Percentiles rank a stretch among this genome's conserved stretches.
phyloP scores from a whole-genome alignment of 2,113 vertebrate genomes.

The Numida meleagris region DNA sequence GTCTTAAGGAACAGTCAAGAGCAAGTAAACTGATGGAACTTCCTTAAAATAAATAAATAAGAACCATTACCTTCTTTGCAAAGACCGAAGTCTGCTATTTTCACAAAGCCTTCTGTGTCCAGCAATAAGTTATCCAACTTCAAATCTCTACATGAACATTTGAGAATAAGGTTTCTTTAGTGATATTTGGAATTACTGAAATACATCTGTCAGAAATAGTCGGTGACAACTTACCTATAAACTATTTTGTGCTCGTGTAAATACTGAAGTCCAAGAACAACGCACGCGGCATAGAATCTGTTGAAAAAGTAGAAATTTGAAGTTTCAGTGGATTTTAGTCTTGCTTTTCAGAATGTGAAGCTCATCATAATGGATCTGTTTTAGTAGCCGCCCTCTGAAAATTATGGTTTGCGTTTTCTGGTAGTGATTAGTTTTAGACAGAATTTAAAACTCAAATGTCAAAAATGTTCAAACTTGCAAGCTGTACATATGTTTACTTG shows the following conservation, averaged over 20 bases:
- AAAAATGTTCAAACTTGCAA: background rate
- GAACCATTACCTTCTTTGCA: conserved; percentile 94
- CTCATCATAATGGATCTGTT: background rate
- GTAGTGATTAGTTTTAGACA: background rate
- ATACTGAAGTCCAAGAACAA: conserved; percentile 96
- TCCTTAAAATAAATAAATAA: background rate
- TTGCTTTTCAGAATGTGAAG: background rate
- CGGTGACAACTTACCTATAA: conserved; percentile 87
- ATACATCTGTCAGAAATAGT: background rate
- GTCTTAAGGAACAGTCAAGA: background rate
- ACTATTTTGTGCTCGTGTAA: conserved; percentile 98
- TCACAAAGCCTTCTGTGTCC: conserved; percentile 98
- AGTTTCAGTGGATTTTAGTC: background rate
- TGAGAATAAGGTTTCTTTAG: conserved; percentile 29
- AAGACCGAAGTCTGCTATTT: conserved; percentile 98
- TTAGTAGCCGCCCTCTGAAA: background rate
- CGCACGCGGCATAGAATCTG: conserved; percentile 98
- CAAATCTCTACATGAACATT: conserved; percentile 86
- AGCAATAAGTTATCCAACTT: conserved; percentile 98
- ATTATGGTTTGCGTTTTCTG: background rate
- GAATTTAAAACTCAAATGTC: conserved; percentile 19
- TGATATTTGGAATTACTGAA: background rate
- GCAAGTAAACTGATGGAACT: background rate
- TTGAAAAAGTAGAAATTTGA: conserved; percentile 38
- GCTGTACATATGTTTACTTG: background rate